Evolutionary conservation across 2,888 invertebrate species (phyloP).

Genomic region (Cepaea hortensis): DNA sequence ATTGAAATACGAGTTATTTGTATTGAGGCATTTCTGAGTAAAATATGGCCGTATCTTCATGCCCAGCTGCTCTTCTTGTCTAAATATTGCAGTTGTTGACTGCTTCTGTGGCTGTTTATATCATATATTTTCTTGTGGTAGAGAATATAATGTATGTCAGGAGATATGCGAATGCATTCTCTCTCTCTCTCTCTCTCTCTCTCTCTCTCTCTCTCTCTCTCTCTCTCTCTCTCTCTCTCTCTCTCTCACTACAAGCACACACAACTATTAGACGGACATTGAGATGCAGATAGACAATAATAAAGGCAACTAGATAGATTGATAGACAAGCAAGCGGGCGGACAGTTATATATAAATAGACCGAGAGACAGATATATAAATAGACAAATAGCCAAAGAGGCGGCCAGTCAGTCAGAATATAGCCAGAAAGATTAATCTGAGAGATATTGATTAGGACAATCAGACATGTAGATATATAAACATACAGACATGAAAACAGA

Average conservation of each 20-base stretch:
- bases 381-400: no score
- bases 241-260: not conserved
- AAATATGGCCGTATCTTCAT: no score
- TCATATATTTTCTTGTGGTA: no score
- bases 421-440: not conserved
- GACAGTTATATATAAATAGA: no score
- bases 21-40: no score
- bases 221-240: conserved; percentile 1
- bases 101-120: no score
- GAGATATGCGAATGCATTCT: not conserved
- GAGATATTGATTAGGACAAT: not conserved
- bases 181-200: not conserved
- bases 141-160: not conserved
- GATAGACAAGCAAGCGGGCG: no score
- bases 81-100: no score
- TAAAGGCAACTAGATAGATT: not conserved
- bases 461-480: not conserved
- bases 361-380: no score
- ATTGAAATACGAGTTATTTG: not conserved
- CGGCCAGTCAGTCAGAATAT: not conserved
- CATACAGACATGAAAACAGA: not conserved
- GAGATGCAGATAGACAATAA: conserved; percentile 1
- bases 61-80: no score
- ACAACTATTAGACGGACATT: no score
- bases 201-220: not conserved